Percentiles rank a stretch among this genome's conserved stretches.
These are phyloP conservation scores for Neocrepidodera transversa DNA, from an alignment of 2,888 invertebrate genomes.

Conservation along the genomic window DNA sequence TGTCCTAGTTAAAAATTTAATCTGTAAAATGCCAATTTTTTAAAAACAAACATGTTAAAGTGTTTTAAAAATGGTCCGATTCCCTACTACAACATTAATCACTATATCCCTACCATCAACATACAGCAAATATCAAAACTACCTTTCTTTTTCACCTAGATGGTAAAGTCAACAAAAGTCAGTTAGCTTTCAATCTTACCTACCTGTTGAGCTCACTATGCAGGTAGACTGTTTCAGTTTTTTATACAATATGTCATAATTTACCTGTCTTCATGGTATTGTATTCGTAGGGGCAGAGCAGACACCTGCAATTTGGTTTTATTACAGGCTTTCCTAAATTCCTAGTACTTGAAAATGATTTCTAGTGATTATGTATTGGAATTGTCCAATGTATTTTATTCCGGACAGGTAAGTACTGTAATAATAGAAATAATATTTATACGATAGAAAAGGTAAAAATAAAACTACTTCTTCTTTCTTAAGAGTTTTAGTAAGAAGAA, in stretches of 20 bases:
- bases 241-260: constrained; percentile 25
- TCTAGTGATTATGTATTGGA: constrained; percentile 85
- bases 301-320: constrained; percentile 16
- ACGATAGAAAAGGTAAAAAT: too few species aligned
- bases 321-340: constrained; percentile 6
- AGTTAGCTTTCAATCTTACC: constrained; percentile 33
- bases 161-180: constrained; percentile 35
- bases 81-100: neutral
- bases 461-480: too few species aligned
- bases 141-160: constrained; percentile 37
- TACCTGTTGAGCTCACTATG: constrained; percentile 36
- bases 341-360: constrained; percentile 30
- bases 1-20: too few species aligned
- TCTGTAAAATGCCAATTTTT: too few species aligned
- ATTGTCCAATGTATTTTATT: constrained; percentile 87
- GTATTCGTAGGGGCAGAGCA: constrained; percentile 4
- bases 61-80: too few species aligned
- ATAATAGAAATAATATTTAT: too few species aligned
- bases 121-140: constrained; percentile 33
- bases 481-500: too few species aligned
- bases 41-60: too few species aligned
- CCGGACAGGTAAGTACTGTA: constrained; percentile 74
- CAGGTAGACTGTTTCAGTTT: constrained; percentile 25
- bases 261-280: constrained; percentile 1
- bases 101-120: neutral